phyloP scores from a whole-genome alignment of 2,888 invertebrate genomes.

The Stenolophus ochropezus region DNA sequence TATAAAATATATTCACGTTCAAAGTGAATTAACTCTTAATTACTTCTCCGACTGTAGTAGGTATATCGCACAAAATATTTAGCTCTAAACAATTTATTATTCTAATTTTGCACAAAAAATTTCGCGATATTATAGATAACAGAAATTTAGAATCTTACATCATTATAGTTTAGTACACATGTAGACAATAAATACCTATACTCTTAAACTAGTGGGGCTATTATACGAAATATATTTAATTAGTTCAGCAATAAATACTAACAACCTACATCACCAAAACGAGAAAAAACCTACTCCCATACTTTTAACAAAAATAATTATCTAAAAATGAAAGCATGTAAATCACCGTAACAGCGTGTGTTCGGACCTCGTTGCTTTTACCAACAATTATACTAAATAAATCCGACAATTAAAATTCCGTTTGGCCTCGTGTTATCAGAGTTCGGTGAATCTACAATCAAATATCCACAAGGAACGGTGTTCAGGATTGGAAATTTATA shows the following conservation, averaged over 20 bases:
- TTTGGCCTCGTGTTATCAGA: neutral
- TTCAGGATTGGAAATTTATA: slow-evolving; percentile 4
- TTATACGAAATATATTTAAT: slow-evolving; percentile 31
- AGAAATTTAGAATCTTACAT: slow-evolving; percentile 17
- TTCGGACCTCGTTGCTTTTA: slow-evolving; percentile 15
- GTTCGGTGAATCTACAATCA: slow-evolving; percentile 29
- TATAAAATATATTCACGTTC: no score
- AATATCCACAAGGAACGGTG: slow-evolving; percentile 20
- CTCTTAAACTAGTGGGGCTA: neutral
- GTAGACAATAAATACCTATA: slow-evolving; percentile 13
- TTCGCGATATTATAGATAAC: neutral
- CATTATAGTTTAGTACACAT: slow-evolving; percentile 17
- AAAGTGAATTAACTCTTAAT: no score
- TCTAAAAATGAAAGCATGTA: slow-evolving; percentile 45
- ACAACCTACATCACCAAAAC: slow-evolving; percentile 22
- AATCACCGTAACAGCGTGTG: slow-evolving; percentile 45
- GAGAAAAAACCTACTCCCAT: slow-evolving; percentile 32
- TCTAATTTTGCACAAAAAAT: neutral
- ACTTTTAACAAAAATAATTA: slow-evolving; percentile 43
- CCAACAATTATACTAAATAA: slow-evolving; percentile 45
- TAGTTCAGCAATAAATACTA: slow-evolving; percentile 28
- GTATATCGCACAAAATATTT: no score
- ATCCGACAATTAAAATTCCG: slow-evolving; percentile 41
- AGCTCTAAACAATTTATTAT: no score
- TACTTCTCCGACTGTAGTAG: no score